These are phyloP conservation scores for Bothrops jararaca DNA, from an alignment of 2,113 vertebrate species.

Conservation along the genomic window DNA sequence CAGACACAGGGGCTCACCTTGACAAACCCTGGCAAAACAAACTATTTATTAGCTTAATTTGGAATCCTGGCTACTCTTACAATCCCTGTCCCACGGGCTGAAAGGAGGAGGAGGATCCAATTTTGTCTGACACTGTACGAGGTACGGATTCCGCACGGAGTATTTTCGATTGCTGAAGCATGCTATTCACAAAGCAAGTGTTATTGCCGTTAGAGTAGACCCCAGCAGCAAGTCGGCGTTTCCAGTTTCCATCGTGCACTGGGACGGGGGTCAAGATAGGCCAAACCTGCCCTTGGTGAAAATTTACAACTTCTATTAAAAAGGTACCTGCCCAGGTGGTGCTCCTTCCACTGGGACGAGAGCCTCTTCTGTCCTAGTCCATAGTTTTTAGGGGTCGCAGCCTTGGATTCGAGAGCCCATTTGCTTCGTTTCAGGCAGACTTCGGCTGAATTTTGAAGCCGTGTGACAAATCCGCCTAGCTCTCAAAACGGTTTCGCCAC, in stretches of 20 bases:
- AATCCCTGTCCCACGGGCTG: neutral
- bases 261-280: too few species aligned
- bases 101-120: neutral
- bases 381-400: neutral
- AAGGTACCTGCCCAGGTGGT: neutral
- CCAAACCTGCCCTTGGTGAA: neutral
- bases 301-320: neutral
- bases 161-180: neutral
- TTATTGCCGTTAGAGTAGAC: too few species aligned
- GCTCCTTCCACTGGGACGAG: too few species aligned
- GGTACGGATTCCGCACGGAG: neutral
- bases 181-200: neutral
- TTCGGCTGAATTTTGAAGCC: neutral
- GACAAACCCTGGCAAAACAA: neutral
- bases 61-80: neutral
- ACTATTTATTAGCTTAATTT: neutral
- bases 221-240: neutral
- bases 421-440: neutral
- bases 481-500: neutral
- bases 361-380: neutral
- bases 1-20: neutral
- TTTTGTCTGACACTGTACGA: neutral
- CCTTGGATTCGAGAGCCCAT: neutral
- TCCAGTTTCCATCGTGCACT: too few species aligned
- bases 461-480: neutral